Conservation (phyloP, 2,888 invertebrate genomes). For the Tinea pellionella region DNA sequence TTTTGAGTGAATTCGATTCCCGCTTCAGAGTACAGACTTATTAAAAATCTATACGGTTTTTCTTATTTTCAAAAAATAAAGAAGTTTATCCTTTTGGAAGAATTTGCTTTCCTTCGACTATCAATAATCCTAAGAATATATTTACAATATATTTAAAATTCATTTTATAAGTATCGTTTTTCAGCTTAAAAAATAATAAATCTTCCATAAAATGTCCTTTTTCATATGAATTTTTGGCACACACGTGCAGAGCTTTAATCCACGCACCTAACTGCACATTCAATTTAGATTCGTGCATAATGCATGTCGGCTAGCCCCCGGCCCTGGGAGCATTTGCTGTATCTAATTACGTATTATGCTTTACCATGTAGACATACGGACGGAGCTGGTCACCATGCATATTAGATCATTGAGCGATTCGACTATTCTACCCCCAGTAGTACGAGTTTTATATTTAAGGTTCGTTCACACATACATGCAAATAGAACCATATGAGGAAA, state of each 20-base stretch:
- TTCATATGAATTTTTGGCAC: neutral
- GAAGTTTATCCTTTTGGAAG: too few relatives aligned
- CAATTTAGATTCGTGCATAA: slow-evolving; percentile 63
- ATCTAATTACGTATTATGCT: slow-evolving; percentile 67
- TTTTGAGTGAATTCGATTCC: too few relatives aligned
- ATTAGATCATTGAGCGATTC: slow-evolving; percentile 52
- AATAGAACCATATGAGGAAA: too few relatives aligned
- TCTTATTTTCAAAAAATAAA: too few relatives aligned
- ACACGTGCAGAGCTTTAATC: slow-evolving; percentile 28
- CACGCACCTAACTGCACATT: slow-evolving; percentile 54
- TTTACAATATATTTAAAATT: too few relatives aligned
- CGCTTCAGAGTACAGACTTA: too few relatives aligned
- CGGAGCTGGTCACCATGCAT: slow-evolving; percentile 56
- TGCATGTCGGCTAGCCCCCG: slow-evolving; percentile 45
- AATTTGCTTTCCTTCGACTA: too few relatives aligned
- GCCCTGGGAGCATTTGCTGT: slow-evolving; percentile 54
- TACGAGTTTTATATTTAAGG: too few relatives aligned
- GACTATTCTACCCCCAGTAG: slow-evolving; percentile 23
- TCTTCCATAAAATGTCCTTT: neutral
- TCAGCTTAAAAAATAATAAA: neutral
- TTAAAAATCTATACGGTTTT: too few relatives aligned
- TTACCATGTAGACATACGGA: slow-evolving; percentile 49
- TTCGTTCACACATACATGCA: neutral
- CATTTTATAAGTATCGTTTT: too few relatives aligned
- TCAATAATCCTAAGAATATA: too few relatives aligned